These are phyloP conservation scores for Calosoma granatense DNA, from an alignment of 1,140 invertebrate genomes.

Conservation along the genomic window DNA sequence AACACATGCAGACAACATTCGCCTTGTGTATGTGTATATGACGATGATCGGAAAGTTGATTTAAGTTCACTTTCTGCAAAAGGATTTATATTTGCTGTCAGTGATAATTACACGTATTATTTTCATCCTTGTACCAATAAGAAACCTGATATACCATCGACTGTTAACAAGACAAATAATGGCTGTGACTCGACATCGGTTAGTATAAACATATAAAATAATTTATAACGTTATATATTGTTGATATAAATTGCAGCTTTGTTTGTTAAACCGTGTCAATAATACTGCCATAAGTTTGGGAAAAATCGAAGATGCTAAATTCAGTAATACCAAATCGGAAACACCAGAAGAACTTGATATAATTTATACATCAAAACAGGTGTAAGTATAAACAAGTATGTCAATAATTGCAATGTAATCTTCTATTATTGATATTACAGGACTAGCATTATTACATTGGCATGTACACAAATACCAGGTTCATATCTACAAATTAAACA, in stretches of 20 bases:
- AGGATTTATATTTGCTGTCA: slow-evolving; percentile 9
- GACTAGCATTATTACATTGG: slow-evolving; percentile 14
- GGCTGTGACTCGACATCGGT: not conserved
- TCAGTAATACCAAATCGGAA: too few species aligned
- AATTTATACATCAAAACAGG: not conserved
- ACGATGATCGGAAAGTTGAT: slow-evolving; percentile 18
- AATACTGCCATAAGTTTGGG: slow-evolving; percentile 5
- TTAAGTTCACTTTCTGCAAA: slow-evolving; percentile 8
- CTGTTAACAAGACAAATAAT: not conserved
- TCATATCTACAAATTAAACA: slow-evolving; percentile 14
- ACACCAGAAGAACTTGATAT: slow-evolving; percentile 2
- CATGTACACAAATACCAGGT: slow-evolving; percentile 7
- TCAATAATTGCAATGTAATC: not conserved
- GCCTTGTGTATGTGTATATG: slow-evolving; percentile 15
- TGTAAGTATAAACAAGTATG: not conserved
- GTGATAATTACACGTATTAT: slow-evolving; percentile 17
- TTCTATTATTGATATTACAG: not conserved
- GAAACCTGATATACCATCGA: slow-evolving; percentile 10
- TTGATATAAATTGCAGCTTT: slow-evolving; percentile 3
- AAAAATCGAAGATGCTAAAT: slow-evolving; percentile 2
- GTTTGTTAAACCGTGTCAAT: slow-evolving; percentile 6
- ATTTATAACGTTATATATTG: not conserved
- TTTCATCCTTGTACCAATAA: slow-evolving; percentile 17
- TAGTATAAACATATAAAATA: not conserved
- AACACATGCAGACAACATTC: not conserved